A percentile compares a stretch with the other conserved stretches of the same genome.
Evolutionary conservation across 2,113 vertebrate genomes (phyloP).

Genomic region (Labeo catla): DNA sequence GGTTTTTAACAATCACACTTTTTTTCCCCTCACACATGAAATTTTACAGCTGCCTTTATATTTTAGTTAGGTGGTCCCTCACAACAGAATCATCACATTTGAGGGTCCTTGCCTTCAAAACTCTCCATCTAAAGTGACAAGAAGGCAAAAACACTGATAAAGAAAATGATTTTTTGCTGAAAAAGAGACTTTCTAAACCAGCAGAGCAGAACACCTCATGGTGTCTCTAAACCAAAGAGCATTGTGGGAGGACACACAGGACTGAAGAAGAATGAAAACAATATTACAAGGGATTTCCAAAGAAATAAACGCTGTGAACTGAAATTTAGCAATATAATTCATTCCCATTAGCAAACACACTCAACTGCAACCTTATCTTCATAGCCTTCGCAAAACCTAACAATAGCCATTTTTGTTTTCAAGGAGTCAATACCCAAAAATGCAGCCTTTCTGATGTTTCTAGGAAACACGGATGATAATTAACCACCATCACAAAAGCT

Average conservation of each 20-base stretch:
- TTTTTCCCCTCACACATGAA: background rate
- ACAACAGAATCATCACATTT: background rate
- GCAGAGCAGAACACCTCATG: background rate
- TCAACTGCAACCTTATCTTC: constrained; percentile 11
- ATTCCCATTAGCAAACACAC: background rate
- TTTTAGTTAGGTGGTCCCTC: background rate
- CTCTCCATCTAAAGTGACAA: background rate
- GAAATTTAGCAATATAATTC: background rate
- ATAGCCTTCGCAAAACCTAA: background rate
- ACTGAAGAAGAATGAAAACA: background rate
- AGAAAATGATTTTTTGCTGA: background rate
- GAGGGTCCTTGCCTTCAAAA: background rate
- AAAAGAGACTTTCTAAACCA: constrained; percentile 5
- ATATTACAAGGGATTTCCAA: background rate
- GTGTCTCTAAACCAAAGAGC: background rate
- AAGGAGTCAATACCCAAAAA: background rate
- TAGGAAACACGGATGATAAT: background rate
- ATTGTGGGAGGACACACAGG: background rate
- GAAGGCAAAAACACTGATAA: background rate
- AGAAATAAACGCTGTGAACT: background rate
- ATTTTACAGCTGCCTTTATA: background rate
- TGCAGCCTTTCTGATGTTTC: background rate
- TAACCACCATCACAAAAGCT: background rate
- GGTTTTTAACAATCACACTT: background rate
- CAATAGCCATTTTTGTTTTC: constrained; percentile 2